Base-by-base conservation (phyloP, 1,140 invertebrate genomes). In the Ostrea edulis region DNA sequence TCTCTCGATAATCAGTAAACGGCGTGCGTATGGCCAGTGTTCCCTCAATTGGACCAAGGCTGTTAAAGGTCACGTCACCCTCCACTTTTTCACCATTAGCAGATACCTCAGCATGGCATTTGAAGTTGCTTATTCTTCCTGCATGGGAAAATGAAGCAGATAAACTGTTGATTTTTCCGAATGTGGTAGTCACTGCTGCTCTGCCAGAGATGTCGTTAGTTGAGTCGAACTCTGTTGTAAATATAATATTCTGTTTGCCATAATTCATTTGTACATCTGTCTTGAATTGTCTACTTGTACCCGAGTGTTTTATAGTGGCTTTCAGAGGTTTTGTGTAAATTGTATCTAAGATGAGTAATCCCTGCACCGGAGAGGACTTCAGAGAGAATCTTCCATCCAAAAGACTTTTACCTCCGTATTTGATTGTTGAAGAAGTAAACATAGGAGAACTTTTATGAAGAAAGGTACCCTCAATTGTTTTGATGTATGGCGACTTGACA, bases 11-110 rank as follows among this genome's bases (percentile, higher is more conserved):
- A 44, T 17, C 8, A 14, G 20, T 11, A 71, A 90, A 90, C 53
- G 89, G 89, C 55, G 89, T 90, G 55, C 55, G 25, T 25, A 89
- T 85, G 9, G 68, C 35, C 12, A 87, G 8, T 25, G 83, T 53
- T 29, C 71, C 81, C 53, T 81, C 83, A 29, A 62, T 25, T 2
- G 44, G 35, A 29, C 29, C 55, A 55, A 35, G 29, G 14, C 20
- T 65, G 29, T 35, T 51, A 65, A 81, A 44, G 12, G 83, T 62
- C 7, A 83, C n/a, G 20, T 86, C 81, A 53, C 71, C 54, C 71
- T 81, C 53, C 68, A 87, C 53, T 53, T 65, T 58, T 20, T 90
- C 12, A 88, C 55, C 65, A 71, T 89, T 88, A 29, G 65, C 83
- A 53, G 58, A 86, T 22, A 25, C 82, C n/a, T 85, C 84, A 20